Evolutionary conservation across 1,140 invertebrate species (phyloP).

Genomic region (Gonioctena quinquepunctata): DNA sequence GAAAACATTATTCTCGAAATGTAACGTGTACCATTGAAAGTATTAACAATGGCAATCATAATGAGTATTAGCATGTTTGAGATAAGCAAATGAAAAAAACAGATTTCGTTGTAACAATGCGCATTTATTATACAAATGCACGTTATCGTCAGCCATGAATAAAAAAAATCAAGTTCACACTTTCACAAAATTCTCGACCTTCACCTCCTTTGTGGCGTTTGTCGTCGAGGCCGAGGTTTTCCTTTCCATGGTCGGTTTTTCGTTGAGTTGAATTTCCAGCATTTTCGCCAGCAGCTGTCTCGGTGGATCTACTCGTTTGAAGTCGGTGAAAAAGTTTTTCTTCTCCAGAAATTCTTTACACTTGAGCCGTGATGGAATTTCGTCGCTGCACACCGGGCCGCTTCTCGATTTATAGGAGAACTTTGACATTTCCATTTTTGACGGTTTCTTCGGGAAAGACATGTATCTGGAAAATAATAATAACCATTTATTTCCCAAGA

Average conservation of each 20-base stretch:
- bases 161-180: not conserved
- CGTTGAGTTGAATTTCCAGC: conserved; percentile 40
- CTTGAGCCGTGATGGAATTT: conserved; percentile 37
- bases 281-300: conserved; percentile 38
- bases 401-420: conserved; percentile 28
- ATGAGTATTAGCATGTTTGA: too few species aligned
- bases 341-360: conserved; percentile 39
- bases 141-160: too few species aligned
- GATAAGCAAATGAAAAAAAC: too few species aligned
- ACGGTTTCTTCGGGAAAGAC: not conserved
- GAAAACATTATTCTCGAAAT: too few species aligned
- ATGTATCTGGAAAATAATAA: conserved; percentile 14
- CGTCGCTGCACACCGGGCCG: conserved; percentile 31
- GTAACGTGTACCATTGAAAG: too few species aligned
- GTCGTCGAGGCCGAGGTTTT: not conserved
- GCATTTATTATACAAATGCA: too few species aligned
- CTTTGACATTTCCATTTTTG: not conserved
- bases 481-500: too few species aligned
- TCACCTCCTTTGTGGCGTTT: not conserved
- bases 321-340: conserved; percentile 45
- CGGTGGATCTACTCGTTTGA: conserved; percentile 37
- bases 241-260: conserved; percentile 29
- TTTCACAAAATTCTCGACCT: not conserved
- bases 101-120: too few species aligned
- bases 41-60: too few species aligned